phyloP scores from a whole-genome alignment of 2,113 vertebrate species.

The Cricetomys ansorgei region DNA sequence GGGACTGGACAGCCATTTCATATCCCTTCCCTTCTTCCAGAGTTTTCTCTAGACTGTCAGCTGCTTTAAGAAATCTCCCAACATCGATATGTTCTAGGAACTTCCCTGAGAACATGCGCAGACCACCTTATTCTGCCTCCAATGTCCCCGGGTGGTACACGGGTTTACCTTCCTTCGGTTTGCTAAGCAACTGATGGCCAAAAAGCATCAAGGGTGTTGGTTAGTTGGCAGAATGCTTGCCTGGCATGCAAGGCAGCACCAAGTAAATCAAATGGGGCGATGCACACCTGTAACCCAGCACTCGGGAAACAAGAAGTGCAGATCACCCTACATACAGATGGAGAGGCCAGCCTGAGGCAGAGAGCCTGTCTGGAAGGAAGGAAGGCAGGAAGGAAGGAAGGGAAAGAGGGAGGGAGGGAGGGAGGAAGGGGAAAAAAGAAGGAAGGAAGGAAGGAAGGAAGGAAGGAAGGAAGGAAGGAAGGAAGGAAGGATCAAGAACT shows the following conservation, averaged over 20 bases:
- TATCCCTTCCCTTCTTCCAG: background rate
- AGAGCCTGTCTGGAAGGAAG: background rate
- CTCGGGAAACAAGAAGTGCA: background rate
- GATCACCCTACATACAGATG: too few relatives aligned
- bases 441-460: background rate
- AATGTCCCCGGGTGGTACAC: fast-evolving
- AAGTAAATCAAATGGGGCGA: background rate
- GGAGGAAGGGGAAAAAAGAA: background rate
- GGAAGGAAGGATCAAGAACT: background rate
- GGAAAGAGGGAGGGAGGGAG: fast-evolving
- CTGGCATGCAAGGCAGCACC: too few relatives aligned
- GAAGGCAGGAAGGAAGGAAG: background rate
- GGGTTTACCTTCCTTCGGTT: background rate
- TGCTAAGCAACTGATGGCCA: background rate
- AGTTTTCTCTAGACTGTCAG: background rate
- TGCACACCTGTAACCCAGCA: background rate
- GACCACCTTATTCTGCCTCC: fast-evolving
- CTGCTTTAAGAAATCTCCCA: background rate
- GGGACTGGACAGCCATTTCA: background rate
- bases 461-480: background rate
- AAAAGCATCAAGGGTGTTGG: too few relatives aligned
- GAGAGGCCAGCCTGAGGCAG: background rate
- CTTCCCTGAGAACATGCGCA: background rate
- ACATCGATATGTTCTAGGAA: background rate
- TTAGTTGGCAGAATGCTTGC: background rate